phyloP scores from a whole-genome alignment of 2,797 vertebrate genomes.

The Sarcoramphus papa region DNA sequence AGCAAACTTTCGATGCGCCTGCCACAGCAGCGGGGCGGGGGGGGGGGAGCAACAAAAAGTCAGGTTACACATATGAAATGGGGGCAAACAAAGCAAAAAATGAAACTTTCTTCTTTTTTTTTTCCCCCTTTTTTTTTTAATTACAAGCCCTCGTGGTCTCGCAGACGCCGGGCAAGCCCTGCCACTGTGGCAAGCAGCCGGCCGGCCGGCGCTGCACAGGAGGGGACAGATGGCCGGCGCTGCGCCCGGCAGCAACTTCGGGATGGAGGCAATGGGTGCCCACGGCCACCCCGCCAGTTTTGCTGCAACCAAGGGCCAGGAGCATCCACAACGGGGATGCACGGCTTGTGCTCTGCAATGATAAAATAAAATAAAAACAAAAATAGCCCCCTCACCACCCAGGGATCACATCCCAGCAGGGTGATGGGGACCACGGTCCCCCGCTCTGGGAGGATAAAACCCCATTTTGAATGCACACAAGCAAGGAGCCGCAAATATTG shows the following conservation, averaged over 20 bases:
- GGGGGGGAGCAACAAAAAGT: background rate
- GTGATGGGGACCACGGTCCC: background rate
- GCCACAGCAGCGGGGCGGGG: background rate
- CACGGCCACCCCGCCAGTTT: background rate
- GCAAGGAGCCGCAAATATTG: background rate
- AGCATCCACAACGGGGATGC: background rate
- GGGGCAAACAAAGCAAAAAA: slow-evolving; percentile 54
- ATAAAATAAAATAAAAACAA: background rate
- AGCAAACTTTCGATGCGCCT: slow-evolving; percentile 64
- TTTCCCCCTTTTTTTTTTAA: too few relatives aligned
- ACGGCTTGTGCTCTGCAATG: rapidly evolving
- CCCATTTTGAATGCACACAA: background rate
- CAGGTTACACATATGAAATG: background rate
- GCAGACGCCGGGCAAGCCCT: slow-evolving; percentile 35
- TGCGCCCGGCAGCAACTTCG: background rate
- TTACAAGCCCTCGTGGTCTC: background rate
- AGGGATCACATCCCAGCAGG: rapidly evolving
- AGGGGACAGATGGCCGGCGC: slow-evolving; percentile 72
- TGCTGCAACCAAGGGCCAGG: background rate
- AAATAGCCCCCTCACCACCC: background rate
- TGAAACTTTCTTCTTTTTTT: background rate
- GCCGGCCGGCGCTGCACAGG: slow-evolving; percentile 42
- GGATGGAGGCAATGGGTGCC: background rate
- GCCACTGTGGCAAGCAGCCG: slow-evolving; percentile 65
- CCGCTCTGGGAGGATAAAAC: background rate